Percentiles rank a stretch among this genome's conserved stretches.
phyloP scores from a whole-genome alignment of 1,140 invertebrate genomes.

The Bombus picipes region DNA sequence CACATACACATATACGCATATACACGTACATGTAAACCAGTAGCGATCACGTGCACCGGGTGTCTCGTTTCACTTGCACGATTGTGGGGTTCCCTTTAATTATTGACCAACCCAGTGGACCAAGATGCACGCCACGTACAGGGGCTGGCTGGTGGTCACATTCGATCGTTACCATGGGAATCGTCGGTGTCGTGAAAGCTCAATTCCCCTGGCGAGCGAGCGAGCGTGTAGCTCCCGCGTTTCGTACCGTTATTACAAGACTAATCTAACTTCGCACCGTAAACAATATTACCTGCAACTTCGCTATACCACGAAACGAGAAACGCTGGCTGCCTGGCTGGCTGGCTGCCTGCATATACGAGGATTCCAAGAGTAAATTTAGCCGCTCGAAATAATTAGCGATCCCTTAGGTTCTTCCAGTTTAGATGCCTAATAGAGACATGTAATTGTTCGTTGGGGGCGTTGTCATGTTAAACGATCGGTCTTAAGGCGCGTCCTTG shows the following conservation, averaged over 20 bases:
- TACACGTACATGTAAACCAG: not conserved
- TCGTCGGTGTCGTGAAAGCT: conserved; percentile 37
- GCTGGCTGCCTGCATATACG: too few relatives aligned
- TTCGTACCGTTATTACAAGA: conserved; percentile 63
- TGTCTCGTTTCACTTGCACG: conserved; percentile 30
- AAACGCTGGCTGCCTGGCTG: not conserved
- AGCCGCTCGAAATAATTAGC: conserved; percentile 53
- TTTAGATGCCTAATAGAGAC: conserved; percentile 30
- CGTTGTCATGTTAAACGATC: conserved; percentile 5
- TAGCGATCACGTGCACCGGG: conserved; percentile 39
- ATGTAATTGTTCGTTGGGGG: conserved; percentile 20
- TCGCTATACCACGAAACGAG: not conserved
- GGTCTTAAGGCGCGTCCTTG: not conserved
- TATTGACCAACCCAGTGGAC: conserved; percentile 33
- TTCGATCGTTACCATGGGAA: conserved; percentile 58
- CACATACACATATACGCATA: not conserved
- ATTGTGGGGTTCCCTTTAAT: conserved; percentile 48
- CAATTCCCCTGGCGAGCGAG: conserved; percentile 38
- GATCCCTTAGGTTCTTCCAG: not conserved
- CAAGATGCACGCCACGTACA: conserved; percentile 18
- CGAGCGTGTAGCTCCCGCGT: conserved; percentile 22
- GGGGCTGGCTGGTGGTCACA: not conserved
- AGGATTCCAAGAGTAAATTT: conserved; percentile 38
- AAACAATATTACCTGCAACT: conserved; percentile 60
- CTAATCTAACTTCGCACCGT: conserved; percentile 68